A percentile compares a stretch with the other conserved stretches of the same genome.
Conservation (phyloP, 2,113 vertebrate species). For the Sphaerodactylus townsendi region DNA sequence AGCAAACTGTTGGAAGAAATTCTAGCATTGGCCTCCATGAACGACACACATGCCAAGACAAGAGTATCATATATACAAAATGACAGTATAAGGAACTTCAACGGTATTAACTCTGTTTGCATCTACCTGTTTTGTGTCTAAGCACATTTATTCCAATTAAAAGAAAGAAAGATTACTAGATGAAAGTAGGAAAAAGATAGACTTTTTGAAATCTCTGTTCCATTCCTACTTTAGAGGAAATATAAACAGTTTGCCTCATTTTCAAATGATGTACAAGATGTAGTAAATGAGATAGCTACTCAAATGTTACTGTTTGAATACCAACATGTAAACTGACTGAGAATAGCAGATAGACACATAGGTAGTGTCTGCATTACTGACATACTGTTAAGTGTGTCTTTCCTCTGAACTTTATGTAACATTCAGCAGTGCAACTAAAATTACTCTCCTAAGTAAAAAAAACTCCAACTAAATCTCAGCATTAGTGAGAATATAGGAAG, state of each 20-base stretch:
- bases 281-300: background rate
- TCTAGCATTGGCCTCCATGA: background rate
- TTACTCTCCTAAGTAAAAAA: background rate
- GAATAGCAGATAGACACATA: background rate
- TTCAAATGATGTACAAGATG: background rate
- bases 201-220: background rate
- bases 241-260: background rate
- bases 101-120: background rate
- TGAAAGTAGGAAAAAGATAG: background rate
- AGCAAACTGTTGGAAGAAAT: background rate
- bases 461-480: background rate
- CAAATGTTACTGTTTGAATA: background rate
- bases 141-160: background rate
- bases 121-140: no score
- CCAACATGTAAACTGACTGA: background rate
- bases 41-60: background rate
- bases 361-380: background rate
- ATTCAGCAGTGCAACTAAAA: background rate
- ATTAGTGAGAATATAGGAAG: background rate
- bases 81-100: background rate
- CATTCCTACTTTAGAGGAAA: background rate
- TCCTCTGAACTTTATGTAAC: background rate
- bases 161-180: background rate
- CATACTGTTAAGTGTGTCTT: background rate
- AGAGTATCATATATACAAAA: background rate